Base-by-base conservation (phyloP, 2,113 vertebrate species). In the Micronycteris hirsuta region DNA sequence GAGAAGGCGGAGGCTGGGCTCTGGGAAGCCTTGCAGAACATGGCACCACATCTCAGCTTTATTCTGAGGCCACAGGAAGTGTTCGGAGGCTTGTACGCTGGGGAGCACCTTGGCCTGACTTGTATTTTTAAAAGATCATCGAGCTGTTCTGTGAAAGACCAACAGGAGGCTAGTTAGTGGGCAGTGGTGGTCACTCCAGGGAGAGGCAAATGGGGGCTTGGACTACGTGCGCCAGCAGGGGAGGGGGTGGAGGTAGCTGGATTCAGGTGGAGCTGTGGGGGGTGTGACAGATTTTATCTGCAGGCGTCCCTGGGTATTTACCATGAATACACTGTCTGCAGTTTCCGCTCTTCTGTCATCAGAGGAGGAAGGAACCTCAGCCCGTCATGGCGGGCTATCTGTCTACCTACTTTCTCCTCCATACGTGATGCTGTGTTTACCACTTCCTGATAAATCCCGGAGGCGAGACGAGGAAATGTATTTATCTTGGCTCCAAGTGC, bases 51-150 rank as follows among this genome's bases (percentile, higher is more conserved):
- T 76, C 54, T 58, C 76, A 61, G 38, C 91, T 80, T 93, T 52
- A 68, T 56, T 90, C 91, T 86, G 7, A 26, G 78, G 91, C 61
- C 67, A 49, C 81, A 85, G 73, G 93, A 94, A 80, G 78, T 77
- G 61, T 78, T 83, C 14, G 10, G 47, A 86, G 38, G 56, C 58
- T 47, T 91, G 77, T 92, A 43, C 67, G 71, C 36, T 3, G 5
- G 31, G 52, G 31, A 36, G 13, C 38, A 14, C 28, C 71, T 26
- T 12, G 28, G 33, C 83, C 52, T 8, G 17, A 63, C 89, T 89
- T 89, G 86, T 63, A 43, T 83, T 67, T 80, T 82, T 61, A 14
- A 38, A 81, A 90, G 38, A 67, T 63, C 24, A 2, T 22, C 63
- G 89, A 33, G 36, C 36, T 41, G 12, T 16, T 87, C 28, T 67